These are phyloP conservation scores for Apogon hyalosoma DNA, from an alignment of 2,797 vertebrate species.

Conservation along the genomic window DNA sequence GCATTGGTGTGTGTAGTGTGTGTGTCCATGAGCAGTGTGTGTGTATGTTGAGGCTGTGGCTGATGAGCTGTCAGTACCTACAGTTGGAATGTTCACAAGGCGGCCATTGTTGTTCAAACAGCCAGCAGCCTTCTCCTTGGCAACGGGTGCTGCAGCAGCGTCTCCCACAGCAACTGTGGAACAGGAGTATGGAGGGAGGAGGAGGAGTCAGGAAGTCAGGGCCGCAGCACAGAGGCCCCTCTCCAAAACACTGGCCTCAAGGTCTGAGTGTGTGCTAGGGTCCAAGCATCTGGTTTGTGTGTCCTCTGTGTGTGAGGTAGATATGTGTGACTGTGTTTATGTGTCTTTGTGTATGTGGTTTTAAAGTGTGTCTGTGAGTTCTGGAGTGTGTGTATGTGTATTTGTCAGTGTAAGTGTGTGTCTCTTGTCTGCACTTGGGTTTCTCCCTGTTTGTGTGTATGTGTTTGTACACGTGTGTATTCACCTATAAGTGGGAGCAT, in stretches of 20 bases:
- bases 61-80: constrained; percentile 85
- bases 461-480: constrained; percentile 29
- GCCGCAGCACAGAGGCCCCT: constrained; percentile 83
- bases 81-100: constrained; percentile 87
- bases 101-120: constrained; percentile 90
- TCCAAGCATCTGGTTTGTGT: constrained; percentile 74
- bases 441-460: constrained; percentile 15
- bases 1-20: constrained; percentile 43
- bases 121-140: constrained; percentile 88
- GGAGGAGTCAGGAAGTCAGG: constrained; percentile 87
- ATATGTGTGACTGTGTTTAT: constrained; percentile 45
- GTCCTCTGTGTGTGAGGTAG: constrained; percentile 59
- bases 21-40: constrained; percentile 20
- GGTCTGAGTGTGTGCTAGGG: constrained; percentile 76
- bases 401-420: constrained; percentile 12
- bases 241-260: constrained; percentile 85
- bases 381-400: constrained; percentile 38
- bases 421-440: constrained; percentile 15
- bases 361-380: constrained; percentile 57
- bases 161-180: constrained; percentile 90
- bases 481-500: constrained; percentile 51
- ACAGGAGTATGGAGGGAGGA: constrained; percentile 81
- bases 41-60: constrained; percentile 63
- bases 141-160: constrained; percentile 88
- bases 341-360: constrained; percentile 43